Evolutionary conservation across 2,888 invertebrate genomes (phyloP).

Genomic region (Cataglyphis altisquamis): DNA sequence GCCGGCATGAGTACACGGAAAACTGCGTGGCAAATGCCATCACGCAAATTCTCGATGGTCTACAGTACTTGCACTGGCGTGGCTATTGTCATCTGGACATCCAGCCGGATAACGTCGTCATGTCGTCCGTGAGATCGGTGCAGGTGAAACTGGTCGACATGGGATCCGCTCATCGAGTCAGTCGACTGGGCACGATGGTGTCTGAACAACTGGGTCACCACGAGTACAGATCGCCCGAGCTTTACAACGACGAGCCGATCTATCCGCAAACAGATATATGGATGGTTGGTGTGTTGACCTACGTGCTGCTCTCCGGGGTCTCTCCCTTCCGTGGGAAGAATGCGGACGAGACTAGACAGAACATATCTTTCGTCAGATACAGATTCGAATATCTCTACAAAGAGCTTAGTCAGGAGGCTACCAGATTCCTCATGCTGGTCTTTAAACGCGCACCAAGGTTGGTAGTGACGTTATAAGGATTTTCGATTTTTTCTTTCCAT

Average conservation of each 20-base stretch:
- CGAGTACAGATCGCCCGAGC: slow-evolving; percentile 96
- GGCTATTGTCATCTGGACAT: slow-evolving; percentile 96
- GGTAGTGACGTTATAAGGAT: slow-evolving; percentile 66
- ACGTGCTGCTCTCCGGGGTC: slow-evolving; percentile 96
- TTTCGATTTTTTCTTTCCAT: background rate
- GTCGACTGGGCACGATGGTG: slow-evolving; percentile 92
- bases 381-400: slow-evolving; percentile 97
- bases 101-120: slow-evolving; percentile 98
- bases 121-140: slow-evolving; percentile 94
- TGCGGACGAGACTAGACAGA: slow-evolving; percentile 95
- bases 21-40: slow-evolving; percentile 96
- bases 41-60: slow-evolving; percentile 94
- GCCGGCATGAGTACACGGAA: slow-evolving; percentile 96
- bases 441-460: slow-evolving; percentile 97
- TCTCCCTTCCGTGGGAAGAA: slow-evolving; percentile 96
- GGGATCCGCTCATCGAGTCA: slow-evolving; percentile 94
- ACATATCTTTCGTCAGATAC: slow-evolving; percentile 96
- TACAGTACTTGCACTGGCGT: slow-evolving; percentile 98
- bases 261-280: slow-evolving; percentile 98
- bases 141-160: slow-evolving; percentile 97
- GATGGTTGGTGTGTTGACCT: slow-evolving; percentile 97
- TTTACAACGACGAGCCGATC: slow-evolving; percentile 94
- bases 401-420: slow-evolving; percentile 97
- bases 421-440: slow-evolving; percentile 97
- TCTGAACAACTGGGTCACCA: slow-evolving; percentile 90